phyloP scores from a whole-genome alignment of 2,888 invertebrate species.

The Coleophora deauratella region DNA sequence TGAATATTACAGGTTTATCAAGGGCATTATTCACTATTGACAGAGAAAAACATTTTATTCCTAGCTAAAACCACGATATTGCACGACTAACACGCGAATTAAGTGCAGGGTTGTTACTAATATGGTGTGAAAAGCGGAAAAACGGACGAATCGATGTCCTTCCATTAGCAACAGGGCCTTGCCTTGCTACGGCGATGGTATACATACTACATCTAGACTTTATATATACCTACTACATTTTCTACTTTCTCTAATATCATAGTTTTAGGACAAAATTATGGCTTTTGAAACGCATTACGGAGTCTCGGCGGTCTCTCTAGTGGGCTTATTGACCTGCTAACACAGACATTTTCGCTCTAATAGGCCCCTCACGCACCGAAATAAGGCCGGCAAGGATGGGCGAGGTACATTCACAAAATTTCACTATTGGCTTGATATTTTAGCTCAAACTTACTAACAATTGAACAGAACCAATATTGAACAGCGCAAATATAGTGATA shows the following conservation, averaged over 20 bases:
- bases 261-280: constrained; percentile 9
- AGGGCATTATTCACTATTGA: not conserved
- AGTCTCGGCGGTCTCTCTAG: constrained; percentile 13
- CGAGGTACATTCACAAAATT: constrained; percentile 32
- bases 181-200: constrained; percentile 28
- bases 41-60: no score
- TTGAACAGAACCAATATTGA: constrained; percentile 10
- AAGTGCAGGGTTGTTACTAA: constrained; percentile 14
- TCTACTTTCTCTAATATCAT: constrained; percentile 26
- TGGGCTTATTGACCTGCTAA: constrained; percentile 27
- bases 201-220: constrained; percentile 28
- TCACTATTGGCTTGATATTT: not conserved
- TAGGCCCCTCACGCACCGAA: constrained; percentile 32
- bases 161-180: constrained; percentile 60
- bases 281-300: no score
- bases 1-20: not conserved
- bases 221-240: constrained; percentile 17
- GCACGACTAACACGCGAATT: constrained; percentile 4
- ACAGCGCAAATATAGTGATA: constrained; percentile 16
- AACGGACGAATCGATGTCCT: constrained; percentile 50
- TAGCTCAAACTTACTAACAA: constrained; percentile 7
- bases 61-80: no score
- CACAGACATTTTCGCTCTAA: constrained; percentile 24
- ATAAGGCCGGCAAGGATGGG: constrained; percentile 30
- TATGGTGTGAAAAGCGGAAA: constrained; percentile 21